phyloP scores from a whole-genome alignment of 1,140 invertebrate genomes.

The Ephestia elutella region DNA sequence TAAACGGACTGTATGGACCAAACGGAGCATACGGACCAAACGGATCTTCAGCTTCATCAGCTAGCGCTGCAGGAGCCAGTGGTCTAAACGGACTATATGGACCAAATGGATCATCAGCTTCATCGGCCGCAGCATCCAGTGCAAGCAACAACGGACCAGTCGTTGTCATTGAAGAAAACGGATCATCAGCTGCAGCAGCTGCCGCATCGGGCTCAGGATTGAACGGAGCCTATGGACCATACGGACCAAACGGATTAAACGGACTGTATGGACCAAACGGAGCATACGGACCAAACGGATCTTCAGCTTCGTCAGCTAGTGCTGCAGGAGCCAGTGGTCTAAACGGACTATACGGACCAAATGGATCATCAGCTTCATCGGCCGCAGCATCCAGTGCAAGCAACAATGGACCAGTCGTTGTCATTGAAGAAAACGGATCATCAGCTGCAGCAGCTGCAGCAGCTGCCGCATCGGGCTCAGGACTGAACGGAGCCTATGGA shows the following conservation, averaged over 20 bases:
- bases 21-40: constrained; percentile 3
- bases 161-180: no score
- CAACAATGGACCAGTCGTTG: neutral
- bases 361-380: neutral
- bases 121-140: neutral
- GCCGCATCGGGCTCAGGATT: neutral
- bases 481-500: constrained; percentile 2
- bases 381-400: neutral
- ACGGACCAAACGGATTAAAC: neutral
- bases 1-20: constrained; percentile 7
- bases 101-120: neutral
- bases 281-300: neutral
- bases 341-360: neutral
- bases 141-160: no score
- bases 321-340: constrained; percentile 4
- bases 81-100: neutral
- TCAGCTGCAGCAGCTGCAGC: neutral
- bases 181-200: no score
- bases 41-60: neutral
- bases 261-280: no score
- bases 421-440: neutral
- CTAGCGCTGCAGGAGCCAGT: neutral
- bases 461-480: neutral
- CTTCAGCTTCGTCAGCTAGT: neutral
- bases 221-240: no score